phyloP scores from a whole-genome alignment of 2,797 vertebrate species.

The Zenarchopterus dispar region DNA sequence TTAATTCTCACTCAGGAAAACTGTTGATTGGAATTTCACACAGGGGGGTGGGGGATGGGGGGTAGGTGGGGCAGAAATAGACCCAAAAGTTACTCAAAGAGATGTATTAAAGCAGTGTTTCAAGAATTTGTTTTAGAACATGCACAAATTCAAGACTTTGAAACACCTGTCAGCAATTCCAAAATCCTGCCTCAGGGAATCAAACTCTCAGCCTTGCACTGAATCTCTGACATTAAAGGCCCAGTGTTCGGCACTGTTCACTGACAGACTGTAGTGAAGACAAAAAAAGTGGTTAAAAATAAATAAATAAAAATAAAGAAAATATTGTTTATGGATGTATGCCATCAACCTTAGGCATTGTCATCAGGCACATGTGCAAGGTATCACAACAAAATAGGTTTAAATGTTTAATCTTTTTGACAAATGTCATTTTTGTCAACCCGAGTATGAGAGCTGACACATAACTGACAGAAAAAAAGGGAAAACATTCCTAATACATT shows the following conservation, averaged over 20 bases:
- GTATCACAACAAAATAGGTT: conserved; percentile 47
- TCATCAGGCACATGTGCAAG: conserved; percentile 43
- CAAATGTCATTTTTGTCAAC: conserved; percentile 25
- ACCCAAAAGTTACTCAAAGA: conserved; percentile 62
- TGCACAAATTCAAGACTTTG: conserved; percentile 76
- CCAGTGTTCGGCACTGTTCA: conserved; percentile 49
- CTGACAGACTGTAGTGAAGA: conserved; percentile 40
- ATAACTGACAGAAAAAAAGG: conserved; percentile 24
- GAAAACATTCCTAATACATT: conserved; percentile 22
- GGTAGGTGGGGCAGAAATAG: no score
- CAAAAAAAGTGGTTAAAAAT: conserved; percentile 21
- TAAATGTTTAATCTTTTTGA: conserved; percentile 21
- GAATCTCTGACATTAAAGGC: conserved; percentile 65
- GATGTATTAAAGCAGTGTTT: conserved; percentile 63
- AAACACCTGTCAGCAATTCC: conserved; percentile 74
- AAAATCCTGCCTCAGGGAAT: conserved; percentile 73
- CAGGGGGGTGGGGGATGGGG: conserved; percentile 18
- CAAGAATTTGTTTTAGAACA: conserved; percentile 74
- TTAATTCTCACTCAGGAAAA: conserved; percentile 37
- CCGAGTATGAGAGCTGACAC: conserved; percentile 32
- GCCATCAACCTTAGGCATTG: conserved; percentile 40
- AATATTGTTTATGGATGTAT: conserved; percentile 55
- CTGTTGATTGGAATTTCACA: conserved; percentile 59
- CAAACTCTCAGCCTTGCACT: conserved; percentile 64
- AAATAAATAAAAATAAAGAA: conserved; percentile 18